A percentile compares a stretch with the other conserved stretches of the same genome.
phyloP scores from a whole-genome alignment of 2,113 vertebrate species.

The Nyctibius bracteatus region DNA sequence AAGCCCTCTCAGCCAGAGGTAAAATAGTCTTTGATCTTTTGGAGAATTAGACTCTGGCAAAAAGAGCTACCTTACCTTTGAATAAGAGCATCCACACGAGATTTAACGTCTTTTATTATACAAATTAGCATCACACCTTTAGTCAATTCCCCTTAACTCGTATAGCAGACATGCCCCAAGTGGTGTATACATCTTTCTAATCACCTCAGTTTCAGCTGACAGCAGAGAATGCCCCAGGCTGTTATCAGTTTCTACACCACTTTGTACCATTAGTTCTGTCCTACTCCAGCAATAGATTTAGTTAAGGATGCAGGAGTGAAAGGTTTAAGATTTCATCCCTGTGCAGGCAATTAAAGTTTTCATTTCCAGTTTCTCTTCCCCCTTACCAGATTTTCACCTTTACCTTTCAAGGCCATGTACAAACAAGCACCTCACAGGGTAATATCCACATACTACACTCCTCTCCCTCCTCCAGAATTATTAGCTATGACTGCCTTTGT shows the following conservation, averaged over 20 bases:
- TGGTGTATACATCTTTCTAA: background rate
- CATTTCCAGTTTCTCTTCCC: background rate
- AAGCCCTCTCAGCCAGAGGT: background rate
- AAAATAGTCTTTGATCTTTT: background rate
- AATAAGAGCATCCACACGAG: background rate
- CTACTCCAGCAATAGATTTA: background rate
- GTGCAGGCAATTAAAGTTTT: background rate
- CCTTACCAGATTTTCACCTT: background rate
- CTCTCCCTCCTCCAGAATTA: background rate
- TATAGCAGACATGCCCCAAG: background rate
- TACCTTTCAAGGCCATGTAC: background rate
- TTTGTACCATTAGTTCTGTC: background rate
- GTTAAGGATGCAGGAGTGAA: background rate
- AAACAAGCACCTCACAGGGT: background rate
- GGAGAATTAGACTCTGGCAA: background rate
- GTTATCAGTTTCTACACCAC: background rate
- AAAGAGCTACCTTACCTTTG: background rate
- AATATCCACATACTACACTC: background rate
- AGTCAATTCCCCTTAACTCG: background rate
- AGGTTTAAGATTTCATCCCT: background rate
- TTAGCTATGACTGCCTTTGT: background rate
- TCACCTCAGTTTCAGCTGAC: background rate
- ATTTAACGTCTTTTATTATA: background rate
- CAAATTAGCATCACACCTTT: background rate
- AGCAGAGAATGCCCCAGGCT: background rate